These are phyloP conservation scores for Muscicapa adusta DNA, from an alignment of 2,113 vertebrate species.

Conservation along the genomic window DNA sequence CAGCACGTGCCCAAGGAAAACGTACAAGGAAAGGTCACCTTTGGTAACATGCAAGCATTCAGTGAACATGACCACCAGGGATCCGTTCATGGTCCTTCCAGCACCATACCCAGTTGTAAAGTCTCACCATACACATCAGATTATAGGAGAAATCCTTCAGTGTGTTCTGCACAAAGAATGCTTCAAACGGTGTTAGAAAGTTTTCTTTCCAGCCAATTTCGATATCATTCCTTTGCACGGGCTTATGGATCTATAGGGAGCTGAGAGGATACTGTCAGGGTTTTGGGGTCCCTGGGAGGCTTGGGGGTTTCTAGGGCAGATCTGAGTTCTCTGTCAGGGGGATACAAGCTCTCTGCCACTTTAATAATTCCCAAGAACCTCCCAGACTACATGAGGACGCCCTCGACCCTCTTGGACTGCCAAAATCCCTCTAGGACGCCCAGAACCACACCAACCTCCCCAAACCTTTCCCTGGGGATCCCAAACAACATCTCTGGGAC, in stretches of 20 bases:
- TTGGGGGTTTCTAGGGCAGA: not conserved
- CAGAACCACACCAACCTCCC: not conserved
- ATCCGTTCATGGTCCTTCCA: no score
- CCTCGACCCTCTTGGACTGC: no score
- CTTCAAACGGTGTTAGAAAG: not conserved
- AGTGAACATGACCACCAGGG: not conserved
- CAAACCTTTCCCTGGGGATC: not conserved
- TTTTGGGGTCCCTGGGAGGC: not conserved
- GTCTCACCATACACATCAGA: not conserved
- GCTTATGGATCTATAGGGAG: not conserved
- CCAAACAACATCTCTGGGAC: not conserved
- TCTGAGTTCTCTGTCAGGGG: rapidly evolving
- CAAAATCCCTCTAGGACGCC: not conserved
- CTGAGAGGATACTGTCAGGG: not conserved
- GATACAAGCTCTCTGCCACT: not conserved
- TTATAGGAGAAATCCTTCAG: not conserved
- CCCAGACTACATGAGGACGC: no score
- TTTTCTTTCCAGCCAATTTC: not conserved
- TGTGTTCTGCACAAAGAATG: not conserved
- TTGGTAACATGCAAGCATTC: not conserved
- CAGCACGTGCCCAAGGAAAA: not conserved
- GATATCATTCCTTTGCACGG: no score
- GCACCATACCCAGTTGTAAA: not conserved
- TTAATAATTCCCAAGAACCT: not conserved
- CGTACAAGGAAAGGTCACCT: not conserved